Evolutionary conservation across 1,140 invertebrate genomes (phyloP), one percentile per base, ranked within the genome.

Genomic region (Drosophila kepulauana): DNA sequence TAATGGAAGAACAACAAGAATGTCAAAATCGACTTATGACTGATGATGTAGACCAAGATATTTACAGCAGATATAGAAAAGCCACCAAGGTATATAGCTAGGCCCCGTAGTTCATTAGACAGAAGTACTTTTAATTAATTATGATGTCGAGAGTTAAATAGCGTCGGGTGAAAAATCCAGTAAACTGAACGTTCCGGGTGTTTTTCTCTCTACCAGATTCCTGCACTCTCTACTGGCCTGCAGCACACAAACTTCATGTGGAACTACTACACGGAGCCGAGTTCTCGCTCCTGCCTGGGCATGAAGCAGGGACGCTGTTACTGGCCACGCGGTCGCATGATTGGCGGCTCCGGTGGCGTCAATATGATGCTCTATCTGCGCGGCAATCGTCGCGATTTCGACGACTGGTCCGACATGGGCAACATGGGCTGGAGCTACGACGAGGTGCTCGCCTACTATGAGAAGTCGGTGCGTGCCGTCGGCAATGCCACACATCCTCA

Each of bases 281-380:
- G 95, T 74, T 79, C 81, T 0, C 84, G 84, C 1, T 93, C 94
- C n/a, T 96, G 96, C 73, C 92, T 94, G 48, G 93, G 93, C 1
- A 91, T 93, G 63, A 92, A 51, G 20, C 88, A 94, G 7, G 92
- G 94, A 25, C 91, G 91, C 5, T 96, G 95, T 73, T 93, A 93
- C 64, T 96, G 95, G 95, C 94, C 95, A 0, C 94, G 95, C 63
- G 96, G 96, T 0, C 95, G 95, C 81, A 94, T 94, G 6, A 82
- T 97, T 4, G 97, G 97, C 1, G 98, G 98, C 1, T 95, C 94
- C 8, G 96, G 95, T 1, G 95, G 94, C 0, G 95, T 97, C 11
- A 98, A 98, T 92, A 97, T 95, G 1, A 97, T 98, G 96, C 13
- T 88, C 5, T 91, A 91, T 52, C 5, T 92, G 3, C 75, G 91